Base-by-base conservation (phyloP, 92 coral and sea anemone genomes). In the Zoanthus solanderi region DNA sequence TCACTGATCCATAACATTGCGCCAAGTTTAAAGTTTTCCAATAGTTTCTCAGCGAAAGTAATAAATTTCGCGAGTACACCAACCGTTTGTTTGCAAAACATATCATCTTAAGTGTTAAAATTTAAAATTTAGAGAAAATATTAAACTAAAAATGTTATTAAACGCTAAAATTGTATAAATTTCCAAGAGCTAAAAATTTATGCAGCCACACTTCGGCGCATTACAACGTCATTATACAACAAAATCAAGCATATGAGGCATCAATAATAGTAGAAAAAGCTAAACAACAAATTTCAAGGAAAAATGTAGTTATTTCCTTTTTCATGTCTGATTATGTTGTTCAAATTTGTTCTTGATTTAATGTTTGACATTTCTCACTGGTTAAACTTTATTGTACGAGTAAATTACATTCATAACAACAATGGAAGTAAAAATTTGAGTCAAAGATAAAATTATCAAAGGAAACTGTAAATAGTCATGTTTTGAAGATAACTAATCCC, bases 321-420 rank as follows among this genome's bases (percentile, higher is more conserved):
- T 61, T 61, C 69, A 61, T 61, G 32, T 61, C 69, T 61, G 69
- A 61, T 61, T 61, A 61, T 61, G 69, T 61, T 61, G 66, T 61
- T 61, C 69, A 61, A 61, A 61, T 61, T 61, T 61, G 69, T 61
- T 61, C 69, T 61, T 18, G 32, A n/a, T 61, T 61, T 61, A 61
- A 61, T 61, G 69, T 61, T 61, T 61, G 28, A 61, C 69, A 61
- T 61, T 61, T 61, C 5, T 61, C 29, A 61, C 28, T 61, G 69
- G 0, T 61, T 61, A 61, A 61, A 61, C 32, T 61, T 61, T 61
- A 61, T 61, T 61, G 69, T 61, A 61, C 28, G 17, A 61, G 69
- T 61, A 61, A 18, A 18, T 61, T 61, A 16, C 29, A 61, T 61
- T 61, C 68, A 61, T 61, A 61, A 17, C 68, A 61, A 61, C 69